A percentile compares a stretch with the other conserved stretches of the same genome.
Conservation (phyloP, 2,888 invertebrate species). For the Alsophila aescularia region DNA sequence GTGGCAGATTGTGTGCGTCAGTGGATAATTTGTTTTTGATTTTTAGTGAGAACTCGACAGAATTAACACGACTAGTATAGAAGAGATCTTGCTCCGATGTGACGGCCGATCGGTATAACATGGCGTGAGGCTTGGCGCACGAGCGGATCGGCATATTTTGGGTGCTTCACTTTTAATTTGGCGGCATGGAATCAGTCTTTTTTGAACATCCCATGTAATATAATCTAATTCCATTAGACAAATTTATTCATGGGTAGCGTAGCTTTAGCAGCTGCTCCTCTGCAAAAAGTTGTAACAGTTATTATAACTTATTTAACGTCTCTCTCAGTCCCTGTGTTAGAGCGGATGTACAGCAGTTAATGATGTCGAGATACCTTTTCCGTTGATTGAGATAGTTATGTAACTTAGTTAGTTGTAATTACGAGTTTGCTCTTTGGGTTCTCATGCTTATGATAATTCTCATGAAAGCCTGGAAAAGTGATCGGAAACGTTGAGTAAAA, state of each 20-base stretch:
- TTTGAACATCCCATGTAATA: slow-evolving; percentile 39
- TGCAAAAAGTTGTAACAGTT: slow-evolving; percentile 41
- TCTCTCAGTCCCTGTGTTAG: slow-evolving; percentile 4
- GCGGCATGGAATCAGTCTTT: too few relatives aligned
- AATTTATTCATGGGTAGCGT: slow-evolving; percentile 53
- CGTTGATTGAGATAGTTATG: slow-evolving; percentile 16
- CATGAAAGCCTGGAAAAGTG: too few relatives aligned
- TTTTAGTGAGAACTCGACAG: too few relatives aligned
- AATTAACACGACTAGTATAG: too few relatives aligned
- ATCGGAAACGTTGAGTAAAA: too few relatives aligned
- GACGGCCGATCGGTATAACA: too few relatives aligned
- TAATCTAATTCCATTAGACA: slow-evolving; percentile 52
- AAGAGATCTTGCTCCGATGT: too few relatives aligned
- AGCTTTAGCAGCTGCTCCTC: slow-evolving; percentile 41
- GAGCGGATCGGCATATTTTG: too few relatives aligned
- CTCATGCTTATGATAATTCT: neutral
- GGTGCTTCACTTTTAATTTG: too few relatives aligned
- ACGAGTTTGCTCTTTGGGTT: neutral
- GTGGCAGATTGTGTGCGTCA: too few relatives aligned
- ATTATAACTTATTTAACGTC: slow-evolving; percentile 28
- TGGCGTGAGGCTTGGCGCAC: too few relatives aligned
- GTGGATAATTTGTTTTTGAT: too few relatives aligned
- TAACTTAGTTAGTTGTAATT: slow-evolving; percentile 11
- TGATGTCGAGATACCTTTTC: slow-evolving; percentile 7
- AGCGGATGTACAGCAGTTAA: slow-evolving; percentile 8